phyloP scores from a whole-genome alignment of 1,140 invertebrate species.

The Neuroterus valhalla region DNA sequence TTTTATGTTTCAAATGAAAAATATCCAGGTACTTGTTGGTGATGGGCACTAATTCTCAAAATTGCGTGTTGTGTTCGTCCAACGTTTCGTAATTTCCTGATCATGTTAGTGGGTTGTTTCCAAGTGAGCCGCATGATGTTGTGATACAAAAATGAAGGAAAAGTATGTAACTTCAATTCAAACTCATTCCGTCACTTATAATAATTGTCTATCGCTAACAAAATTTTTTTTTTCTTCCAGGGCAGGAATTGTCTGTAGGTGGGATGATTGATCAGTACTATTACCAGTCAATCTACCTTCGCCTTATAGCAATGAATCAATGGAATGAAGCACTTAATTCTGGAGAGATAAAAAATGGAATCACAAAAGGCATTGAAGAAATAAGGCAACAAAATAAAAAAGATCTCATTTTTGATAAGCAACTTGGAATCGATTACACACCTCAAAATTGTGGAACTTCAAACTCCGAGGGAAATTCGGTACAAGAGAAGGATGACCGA shows the following conservation, averaged over 20 bases:
- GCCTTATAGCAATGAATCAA: slow-evolving; percentile 55
- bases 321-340: background rate
- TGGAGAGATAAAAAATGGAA: slow-evolving; percentile 1
- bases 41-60: too few relatives aligned
- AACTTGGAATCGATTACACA: too few relatives aligned
- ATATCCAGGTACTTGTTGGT: too few relatives aligned
- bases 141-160: background rate
- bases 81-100: too few relatives aligned
- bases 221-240: background rate
- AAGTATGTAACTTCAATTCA: background rate
- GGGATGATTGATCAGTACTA: slow-evolving; percentile 61
- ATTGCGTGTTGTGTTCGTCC: too few relatives aligned
- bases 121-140: too few relatives aligned
- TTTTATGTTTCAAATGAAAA: too few relatives aligned
- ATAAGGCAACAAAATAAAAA: background rate
- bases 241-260: background rate
- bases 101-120: too few relatives aligned
- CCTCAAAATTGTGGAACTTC: too few relatives aligned
- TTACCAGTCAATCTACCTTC: slow-evolving; percentile 62
- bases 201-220: background rate
- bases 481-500: too few relatives aligned
- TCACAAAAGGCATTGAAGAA: slow-evolving; percentile 5
- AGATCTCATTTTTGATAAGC: too few relatives aligned
- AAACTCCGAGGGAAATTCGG: too few relatives aligned
- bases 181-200: background rate